Evolutionary conservation across 2,888 invertebrate genomes (phyloP).

Genomic region (Thera britannica): DNA sequence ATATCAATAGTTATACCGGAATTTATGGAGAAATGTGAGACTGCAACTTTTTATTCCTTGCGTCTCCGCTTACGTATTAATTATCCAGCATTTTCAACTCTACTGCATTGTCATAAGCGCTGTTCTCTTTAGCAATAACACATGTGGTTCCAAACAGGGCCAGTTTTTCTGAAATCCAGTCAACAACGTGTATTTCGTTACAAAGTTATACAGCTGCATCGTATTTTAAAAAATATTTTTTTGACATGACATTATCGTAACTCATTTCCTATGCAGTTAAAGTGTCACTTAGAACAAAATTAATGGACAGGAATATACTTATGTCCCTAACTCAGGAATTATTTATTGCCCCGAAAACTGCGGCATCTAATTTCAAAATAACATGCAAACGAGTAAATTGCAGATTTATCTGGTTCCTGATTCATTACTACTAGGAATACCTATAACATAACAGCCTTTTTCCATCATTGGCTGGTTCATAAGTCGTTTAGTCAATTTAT

Average conservation of each 20-base stretch:
- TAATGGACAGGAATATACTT: conserved; percentile 45
- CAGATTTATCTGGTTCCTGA: not conserved
- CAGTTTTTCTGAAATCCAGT: conserved; percentile 57
- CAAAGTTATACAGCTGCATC: conserved; percentile 63
- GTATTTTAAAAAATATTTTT: conserved; percentile 52
- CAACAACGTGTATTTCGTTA: conserved; percentile 61
- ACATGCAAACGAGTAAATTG: not conserved
- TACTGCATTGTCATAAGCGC: conserved; percentile 41
- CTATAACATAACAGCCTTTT: too few species aligned
- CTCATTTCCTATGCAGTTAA: conserved; percentile 63
- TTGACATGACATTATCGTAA: conserved; percentile 47
- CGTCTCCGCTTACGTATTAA: conserved; percentile 49
- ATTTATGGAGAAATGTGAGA: conserved; percentile 73
- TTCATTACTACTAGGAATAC: too few species aligned
- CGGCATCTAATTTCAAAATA: not conserved
- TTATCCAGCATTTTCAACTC: conserved; percentile 39
- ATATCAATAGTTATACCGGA: conserved; percentile 55
- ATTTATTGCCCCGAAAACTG: conserved; percentile 41
- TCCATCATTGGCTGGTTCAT: too few species aligned
- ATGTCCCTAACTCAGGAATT: conserved; percentile 45
- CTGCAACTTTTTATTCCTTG: conserved; percentile 61
- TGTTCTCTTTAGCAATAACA: conserved; percentile 37
- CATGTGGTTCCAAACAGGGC: conserved; percentile 43
- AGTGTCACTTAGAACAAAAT: conserved; percentile 58
- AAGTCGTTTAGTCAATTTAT: too few species aligned